These are phyloP conservation scores for Danionella dracula DNA, from an alignment of 2,797 vertebrate genomes.

Conservation along the genomic window DNA sequence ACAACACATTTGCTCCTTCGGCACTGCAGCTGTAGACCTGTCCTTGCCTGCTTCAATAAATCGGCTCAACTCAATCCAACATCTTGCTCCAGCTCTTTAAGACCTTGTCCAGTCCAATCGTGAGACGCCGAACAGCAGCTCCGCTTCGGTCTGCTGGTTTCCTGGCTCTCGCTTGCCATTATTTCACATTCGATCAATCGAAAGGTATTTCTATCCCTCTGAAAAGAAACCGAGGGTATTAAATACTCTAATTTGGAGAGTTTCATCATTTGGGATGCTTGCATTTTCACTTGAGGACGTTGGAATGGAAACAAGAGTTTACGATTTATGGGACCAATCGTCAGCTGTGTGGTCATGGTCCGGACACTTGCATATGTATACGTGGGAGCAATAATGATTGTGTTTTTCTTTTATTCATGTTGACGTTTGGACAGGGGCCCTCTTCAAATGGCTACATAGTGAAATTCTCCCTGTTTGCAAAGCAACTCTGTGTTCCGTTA, in stretches of 20 bases:
- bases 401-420: conserved; percentile 23
- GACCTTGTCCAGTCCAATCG: conserved; percentile 14
- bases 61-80: conserved; percentile 29
- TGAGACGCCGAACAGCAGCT: not conserved
- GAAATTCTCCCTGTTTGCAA: not conserved
- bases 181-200: conserved; percentile 53
- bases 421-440: conserved; percentile 9
- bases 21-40: conserved; percentile 47
- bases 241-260: conserved; percentile 45
- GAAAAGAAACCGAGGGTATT: conserved; percentile 45
- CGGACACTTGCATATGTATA: conserved; percentile 27
- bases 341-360: conserved; percentile 1
- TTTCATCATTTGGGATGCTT: conserved; percentile 53
- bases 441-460: not conserved
- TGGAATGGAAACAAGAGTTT: conserved; percentile 46
- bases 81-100: conserved; percentile 21
- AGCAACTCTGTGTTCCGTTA: not conserved
- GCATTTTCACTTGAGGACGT: conserved; percentile 39
- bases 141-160: conserved; percentile 45
- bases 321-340: conserved; percentile 35
- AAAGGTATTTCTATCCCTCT: conserved; percentile 50
- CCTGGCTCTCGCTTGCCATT: conserved; percentile 46
- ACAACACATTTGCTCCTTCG: conserved; percentile 53
- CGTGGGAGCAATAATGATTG: conserved; percentile 21
- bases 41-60: conserved; percentile 42